Conservation (phyloP, 2,797 vertebrate species). For the Hirundo rustica region DNA sequence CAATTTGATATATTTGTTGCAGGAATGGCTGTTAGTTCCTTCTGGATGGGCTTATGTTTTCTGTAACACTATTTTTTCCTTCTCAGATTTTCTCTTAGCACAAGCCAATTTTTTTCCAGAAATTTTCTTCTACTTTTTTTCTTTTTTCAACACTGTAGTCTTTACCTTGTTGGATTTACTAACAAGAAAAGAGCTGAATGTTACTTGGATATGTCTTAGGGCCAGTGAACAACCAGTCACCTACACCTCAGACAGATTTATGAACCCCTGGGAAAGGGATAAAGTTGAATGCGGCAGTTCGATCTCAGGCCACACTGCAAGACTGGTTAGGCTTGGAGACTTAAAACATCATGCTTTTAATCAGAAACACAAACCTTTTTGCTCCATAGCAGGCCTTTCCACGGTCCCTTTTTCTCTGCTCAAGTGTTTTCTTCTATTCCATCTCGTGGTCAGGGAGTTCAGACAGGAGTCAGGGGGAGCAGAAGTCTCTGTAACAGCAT, state of each 20-base stretch:
- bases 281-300: fast-evolving
- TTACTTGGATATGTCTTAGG: not conserved
- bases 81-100: not conserved
- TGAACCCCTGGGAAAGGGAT: not conserved
- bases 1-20: not conserved
- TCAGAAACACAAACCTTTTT: not conserved
- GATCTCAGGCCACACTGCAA: not conserved
- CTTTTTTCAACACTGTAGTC: not conserved
- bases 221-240: not conserved
- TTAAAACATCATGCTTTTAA: not conserved
- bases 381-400: not conserved
- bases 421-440: not conserved
- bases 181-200: not conserved
- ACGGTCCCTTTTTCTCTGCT: not conserved
- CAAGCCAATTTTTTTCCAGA: not conserved
- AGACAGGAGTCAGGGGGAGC: not conserved
- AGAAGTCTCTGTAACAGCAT: not conserved
- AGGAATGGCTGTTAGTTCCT: not conserved
- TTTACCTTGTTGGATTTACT: not conserved
- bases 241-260: not conserved
- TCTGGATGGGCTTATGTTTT: not conserved
- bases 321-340: not conserved
- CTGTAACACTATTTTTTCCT: not conserved
- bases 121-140: not conserved
- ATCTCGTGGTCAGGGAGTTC: not conserved